Evolutionary conservation across 2,113 vertebrate genomes (phyloP).

Genomic region (Arenaria interpres): DNA sequence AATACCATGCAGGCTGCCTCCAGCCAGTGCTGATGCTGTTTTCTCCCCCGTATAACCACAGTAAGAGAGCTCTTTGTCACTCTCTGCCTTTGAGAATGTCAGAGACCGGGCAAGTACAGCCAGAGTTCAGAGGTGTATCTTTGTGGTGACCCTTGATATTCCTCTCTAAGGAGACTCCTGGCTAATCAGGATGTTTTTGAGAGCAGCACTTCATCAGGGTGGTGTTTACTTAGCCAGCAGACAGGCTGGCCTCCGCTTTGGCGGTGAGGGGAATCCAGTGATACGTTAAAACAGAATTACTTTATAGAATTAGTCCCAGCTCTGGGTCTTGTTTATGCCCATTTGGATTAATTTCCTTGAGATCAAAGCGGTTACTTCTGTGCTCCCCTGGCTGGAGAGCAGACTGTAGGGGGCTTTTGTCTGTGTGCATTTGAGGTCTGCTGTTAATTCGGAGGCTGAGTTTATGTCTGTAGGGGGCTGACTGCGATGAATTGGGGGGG

Average conservation of each 20-base stretch:
- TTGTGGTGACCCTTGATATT: not conserved
- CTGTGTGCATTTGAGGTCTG: not conserved
- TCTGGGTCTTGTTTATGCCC: not conserved
- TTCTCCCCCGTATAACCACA: not conserved
- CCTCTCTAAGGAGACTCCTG: not conserved
- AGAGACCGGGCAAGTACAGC: not conserved
- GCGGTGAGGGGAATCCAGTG: not conserved
- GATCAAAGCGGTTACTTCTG: slow-evolving; percentile 4
- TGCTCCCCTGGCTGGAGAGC: not conserved
- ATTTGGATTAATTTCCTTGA: slow-evolving; percentile 35
- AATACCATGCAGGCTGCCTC: not conserved
- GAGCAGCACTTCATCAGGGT: not conserved
- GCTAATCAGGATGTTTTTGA: not conserved
- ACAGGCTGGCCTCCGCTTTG: not conserved
- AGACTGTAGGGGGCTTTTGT: not conserved
- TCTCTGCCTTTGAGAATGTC: not conserved
- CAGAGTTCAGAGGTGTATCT: not conserved
- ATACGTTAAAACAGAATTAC: not conserved
- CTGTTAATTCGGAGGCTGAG: not conserved
- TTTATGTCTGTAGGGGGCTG: not conserved
- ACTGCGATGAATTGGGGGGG: not conserved
- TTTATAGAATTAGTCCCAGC: not conserved
- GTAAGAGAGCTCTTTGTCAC: not conserved
- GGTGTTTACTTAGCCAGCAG: not conserved
- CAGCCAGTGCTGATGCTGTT: not conserved